Evolutionary conservation across 2,797 vertebrate genomes (phyloP), one percentile per base, ranked within the genome.

Genomic region (Xerus rutilus): DNA sequence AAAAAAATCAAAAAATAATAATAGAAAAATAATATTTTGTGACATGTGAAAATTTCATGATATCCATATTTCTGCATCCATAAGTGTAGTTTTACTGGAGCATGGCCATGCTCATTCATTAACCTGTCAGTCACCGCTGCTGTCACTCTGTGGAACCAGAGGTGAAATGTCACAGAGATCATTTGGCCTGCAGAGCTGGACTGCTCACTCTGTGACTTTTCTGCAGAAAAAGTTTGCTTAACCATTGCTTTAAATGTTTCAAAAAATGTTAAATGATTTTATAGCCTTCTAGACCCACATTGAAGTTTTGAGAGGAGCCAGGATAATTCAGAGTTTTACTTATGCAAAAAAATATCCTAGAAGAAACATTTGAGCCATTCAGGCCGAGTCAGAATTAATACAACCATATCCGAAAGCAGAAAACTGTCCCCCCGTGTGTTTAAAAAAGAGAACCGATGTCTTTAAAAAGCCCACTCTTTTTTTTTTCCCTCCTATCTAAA

Each of bases 401-500:
- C 0, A 0, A 35, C 74, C 25, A 23, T n/a, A 69, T 91, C 82
- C n/a, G 35, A 86, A 20, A 67, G 28, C 15, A 43, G 81, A 81
- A 87, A 83, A 43, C 69, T 7, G 3, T 89, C n/a, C 39, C 30
- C 54, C 45, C n/a, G 39, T 59, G 47, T 85, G 20, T 96, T 85
- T 47, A 86, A 86, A 94, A 94, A 95, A 93, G 65, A 84, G 35
- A 88, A 65, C 28, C 0, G 8, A 89, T 91, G 70, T 72, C 86
- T 98, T 97, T 95, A 93, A 94, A 96, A 91, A 92, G 45, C 84
- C 69, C 39, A 62, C 52, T 91, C 49, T 76, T 21, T 7, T 65
- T 65, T 15, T 57, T 49, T 7, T 1, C 0, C 9, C 4, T 4
- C 28, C 39, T 89, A 86, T 94, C 70, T 93, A 47, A 96, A 93